phyloP scores from a whole-genome alignment of 2,888 invertebrate species.

The Sinelater perroti region DNA sequence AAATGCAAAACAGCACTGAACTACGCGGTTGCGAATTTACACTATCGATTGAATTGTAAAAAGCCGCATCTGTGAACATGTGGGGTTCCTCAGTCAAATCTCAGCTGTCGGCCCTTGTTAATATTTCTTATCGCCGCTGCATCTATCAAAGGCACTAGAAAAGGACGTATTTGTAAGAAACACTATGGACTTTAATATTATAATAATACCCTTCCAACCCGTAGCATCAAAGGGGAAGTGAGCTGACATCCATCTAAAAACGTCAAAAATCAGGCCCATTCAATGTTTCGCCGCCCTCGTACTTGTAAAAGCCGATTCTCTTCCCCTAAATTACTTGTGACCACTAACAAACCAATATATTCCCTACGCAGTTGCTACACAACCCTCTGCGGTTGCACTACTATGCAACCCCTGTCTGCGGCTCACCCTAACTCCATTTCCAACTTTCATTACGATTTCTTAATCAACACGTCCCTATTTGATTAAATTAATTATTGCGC shows the following conservation, averaged over 20 bases:
- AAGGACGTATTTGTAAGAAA: neutral
- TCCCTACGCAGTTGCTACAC: slow-evolving; percentile 41
- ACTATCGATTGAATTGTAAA: neutral
- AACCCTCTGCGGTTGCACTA: slow-evolving; percentile 42
- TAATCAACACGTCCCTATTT: slow-evolving; percentile 42
- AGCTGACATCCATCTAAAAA: slow-evolving; percentile 39
- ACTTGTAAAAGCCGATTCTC: slow-evolving; percentile 44
- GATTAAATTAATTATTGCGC: slow-evolving; percentile 43
- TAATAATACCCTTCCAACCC: slow-evolving; percentile 33
- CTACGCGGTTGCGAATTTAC: too few relatives aligned
- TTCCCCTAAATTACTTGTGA: slow-evolving; percentile 50
- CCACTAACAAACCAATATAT: slow-evolving; percentile 49
- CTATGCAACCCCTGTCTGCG: slow-evolving; percentile 40
- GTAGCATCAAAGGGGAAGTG: slow-evolving; percentile 25
- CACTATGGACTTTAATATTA: slow-evolving; percentile 24
- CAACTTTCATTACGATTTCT: slow-evolving; percentile 43
- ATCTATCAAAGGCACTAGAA: neutral
- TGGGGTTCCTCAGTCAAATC: neutral
- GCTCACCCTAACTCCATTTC: slow-evolving; percentile 39
- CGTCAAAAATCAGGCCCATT: slow-evolving; percentile 44
- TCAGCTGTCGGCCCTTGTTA: slow-evolving; percentile 1
- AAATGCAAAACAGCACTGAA: too few relatives aligned
- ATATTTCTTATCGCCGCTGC: neutral
- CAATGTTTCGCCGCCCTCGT: slow-evolving; percentile 44
- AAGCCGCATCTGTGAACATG: neutral